Percentiles rank a stretch among this genome's conserved stretches.
These are phyloP conservation scores for Drosophila quasianomalipes DNA, from an alignment of 2,888 invertebrate species.

Conservation along the genomic window DNA sequence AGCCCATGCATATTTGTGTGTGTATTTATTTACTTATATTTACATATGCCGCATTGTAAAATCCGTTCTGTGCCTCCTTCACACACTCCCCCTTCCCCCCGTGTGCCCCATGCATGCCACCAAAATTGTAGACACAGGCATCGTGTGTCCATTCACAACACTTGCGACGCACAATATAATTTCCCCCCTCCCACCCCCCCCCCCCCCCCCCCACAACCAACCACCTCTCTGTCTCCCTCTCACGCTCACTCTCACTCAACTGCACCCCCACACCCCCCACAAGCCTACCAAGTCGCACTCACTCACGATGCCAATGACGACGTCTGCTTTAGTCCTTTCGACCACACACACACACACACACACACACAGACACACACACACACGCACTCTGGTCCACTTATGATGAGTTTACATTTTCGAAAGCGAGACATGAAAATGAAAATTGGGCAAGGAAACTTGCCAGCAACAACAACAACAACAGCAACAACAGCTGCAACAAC, in stretches of 20 bases:
- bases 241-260: background rate
- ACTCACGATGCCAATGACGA: constrained; percentile 46
- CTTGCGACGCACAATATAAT: constrained; percentile 69
- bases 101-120: background rate
- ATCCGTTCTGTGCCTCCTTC: constrained; percentile 56
- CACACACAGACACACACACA: constrained; percentile 25
- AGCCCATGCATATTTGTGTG: background rate
- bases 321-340: constrained; percentile 66
- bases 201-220: background rate
- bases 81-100: background rate
- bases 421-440: constrained; percentile 72
- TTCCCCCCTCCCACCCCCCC: background rate
- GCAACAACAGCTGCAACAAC: constrained; percentile 18
- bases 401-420: constrained; percentile 80
- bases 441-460: constrained; percentile 75
- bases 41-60: constrained; percentile 64
- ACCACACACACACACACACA: constrained; percentile 35
- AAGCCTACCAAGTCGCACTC: constrained; percentile 1
- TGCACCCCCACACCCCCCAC: background rate
- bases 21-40: background rate
- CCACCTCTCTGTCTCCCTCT: background rate
- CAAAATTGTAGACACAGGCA: constrained; percentile 42
- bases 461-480: constrained; percentile 41
- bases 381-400: constrained; percentile 73
- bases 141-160: constrained; percentile 77